A percentile compares a stretch with the other conserved stretches of the same genome.
These are phyloP conservation scores for Mobula hypostoma DNA, from an alignment of 2,113 vertebrate genomes.

Conservation along the genomic window DNA sequence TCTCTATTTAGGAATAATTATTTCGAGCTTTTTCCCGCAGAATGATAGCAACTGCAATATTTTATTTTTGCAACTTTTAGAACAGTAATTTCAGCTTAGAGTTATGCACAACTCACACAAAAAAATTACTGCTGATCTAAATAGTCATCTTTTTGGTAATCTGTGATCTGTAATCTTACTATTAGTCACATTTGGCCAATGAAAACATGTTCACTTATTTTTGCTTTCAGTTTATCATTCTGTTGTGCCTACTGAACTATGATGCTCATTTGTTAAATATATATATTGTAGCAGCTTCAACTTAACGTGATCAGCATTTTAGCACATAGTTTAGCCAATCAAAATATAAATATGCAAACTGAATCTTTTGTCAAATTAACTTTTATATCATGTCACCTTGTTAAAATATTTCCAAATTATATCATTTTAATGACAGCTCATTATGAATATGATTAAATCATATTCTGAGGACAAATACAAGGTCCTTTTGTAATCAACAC, in stretches of 20 bases:
- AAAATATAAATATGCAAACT: background rate
- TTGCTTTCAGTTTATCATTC: background rate
- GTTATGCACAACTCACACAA: background rate
- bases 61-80: too few species aligned
- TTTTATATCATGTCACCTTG: background rate
- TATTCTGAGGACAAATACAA: conserved; percentile 4
- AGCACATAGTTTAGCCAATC: background rate
- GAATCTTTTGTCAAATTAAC: background rate
- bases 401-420: background rate
- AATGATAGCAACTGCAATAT: too few species aligned
- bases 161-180: background rate
- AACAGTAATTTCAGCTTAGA: background rate
- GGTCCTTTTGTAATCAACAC: conserved; percentile 18
- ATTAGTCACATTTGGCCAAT: background rate
- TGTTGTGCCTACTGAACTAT: background rate
- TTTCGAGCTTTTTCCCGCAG: too few species aligned
- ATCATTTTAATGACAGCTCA: background rate
- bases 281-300: background rate
- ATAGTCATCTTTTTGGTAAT: background rate
- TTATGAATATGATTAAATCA: background rate
- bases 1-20: too few species aligned
- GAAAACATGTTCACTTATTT: background rate
- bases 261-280: background rate
- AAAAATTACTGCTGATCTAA: background rate
- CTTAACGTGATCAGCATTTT: background rate